Evolutionary conservation across 2,113 vertebrate genomes (phyloP).

Genomic region (Cinclus mexicanus): DNA sequence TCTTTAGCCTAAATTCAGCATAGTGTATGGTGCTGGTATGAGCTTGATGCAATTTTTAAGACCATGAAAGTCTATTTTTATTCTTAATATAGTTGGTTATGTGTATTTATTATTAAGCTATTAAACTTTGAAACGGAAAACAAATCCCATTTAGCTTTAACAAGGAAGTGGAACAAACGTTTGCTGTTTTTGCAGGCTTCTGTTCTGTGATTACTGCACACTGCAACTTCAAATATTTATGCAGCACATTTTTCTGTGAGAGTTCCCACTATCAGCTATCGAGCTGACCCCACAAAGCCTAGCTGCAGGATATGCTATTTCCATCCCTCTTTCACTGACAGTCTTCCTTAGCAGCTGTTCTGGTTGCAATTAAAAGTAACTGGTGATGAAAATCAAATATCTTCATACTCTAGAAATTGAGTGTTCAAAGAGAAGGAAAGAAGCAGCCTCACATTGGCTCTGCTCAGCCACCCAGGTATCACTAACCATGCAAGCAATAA

Average conservation of each 20-base stretch:
- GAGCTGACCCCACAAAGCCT: not conserved
- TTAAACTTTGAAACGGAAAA: not conserved
- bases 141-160: not conserved
- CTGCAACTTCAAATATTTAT: not conserved
- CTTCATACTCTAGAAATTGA: not conserved
- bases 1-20: not conserved
- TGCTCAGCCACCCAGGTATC: not conserved
- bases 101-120: not conserved
- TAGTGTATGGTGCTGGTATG: not conserved
- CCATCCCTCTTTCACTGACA: not conserved
- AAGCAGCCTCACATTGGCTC: not conserved
- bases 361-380: not conserved
- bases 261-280: not conserved
- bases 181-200: not conserved
- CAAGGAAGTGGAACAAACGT: not conserved
- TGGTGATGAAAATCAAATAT: not conserved
- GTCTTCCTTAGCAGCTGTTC: not conserved
- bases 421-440: not conserved
- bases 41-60: not conserved
- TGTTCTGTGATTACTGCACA: not conserved
- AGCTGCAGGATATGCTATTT: not conserved
- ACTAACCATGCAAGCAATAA: not conserved
- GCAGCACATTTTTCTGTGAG: not conserved
- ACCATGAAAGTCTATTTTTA: not conserved
- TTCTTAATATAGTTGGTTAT: not conserved